phyloP scores from a whole-genome alignment of 2,888 invertebrate species.

The Saturnia japonica region DNA sequence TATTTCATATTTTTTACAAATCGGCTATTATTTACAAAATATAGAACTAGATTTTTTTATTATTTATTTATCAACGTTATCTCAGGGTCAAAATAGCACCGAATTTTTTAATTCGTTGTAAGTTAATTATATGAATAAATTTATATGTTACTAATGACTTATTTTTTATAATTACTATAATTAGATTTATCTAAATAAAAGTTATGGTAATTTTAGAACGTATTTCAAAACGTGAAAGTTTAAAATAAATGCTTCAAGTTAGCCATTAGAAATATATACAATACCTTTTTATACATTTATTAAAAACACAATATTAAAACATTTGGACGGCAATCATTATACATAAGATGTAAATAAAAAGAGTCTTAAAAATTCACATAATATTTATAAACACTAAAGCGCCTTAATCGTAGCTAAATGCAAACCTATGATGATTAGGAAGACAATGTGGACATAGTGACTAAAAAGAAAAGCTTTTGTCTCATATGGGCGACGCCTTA shows the following conservation, averaged over 20 bases:
- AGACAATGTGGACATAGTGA: slow-evolving; percentile 10
- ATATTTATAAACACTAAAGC: slow-evolving; percentile 51
- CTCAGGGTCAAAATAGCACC: slow-evolving; percentile 69
- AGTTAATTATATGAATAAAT: slow-evolving; percentile 24
- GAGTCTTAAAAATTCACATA: slow-evolving; percentile 34
- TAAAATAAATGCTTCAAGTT: not conserved
- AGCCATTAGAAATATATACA: slow-evolving; percentile 20
- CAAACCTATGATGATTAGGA: slow-evolving; percentile 34
- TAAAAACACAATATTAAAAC: slow-evolving; percentile 34
- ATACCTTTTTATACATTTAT: not conserved
- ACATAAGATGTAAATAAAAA: slow-evolving; percentile 34
- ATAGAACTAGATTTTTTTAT: slow-evolving; percentile 34
- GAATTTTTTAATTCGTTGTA: slow-evolving; percentile 44
- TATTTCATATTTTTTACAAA: slow-evolving; percentile 50
- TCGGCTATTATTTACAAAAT: slow-evolving; percentile 62
- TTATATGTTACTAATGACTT: slow-evolving; percentile 29
- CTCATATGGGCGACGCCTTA: not conserved
- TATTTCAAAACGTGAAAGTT: not conserved
- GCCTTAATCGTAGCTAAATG: slow-evolving; percentile 71
- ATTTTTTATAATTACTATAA: not conserved
- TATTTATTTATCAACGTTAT: slow-evolving; percentile 38
- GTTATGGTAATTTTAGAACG: not conserved
- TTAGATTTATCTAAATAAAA: not conserved
- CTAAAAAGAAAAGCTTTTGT: not conserved
- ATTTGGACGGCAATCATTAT: slow-evolving; percentile 69